Conservation (phyloP, 1,140 invertebrate genomes). For the Drosophila bifasciata region DNA sequence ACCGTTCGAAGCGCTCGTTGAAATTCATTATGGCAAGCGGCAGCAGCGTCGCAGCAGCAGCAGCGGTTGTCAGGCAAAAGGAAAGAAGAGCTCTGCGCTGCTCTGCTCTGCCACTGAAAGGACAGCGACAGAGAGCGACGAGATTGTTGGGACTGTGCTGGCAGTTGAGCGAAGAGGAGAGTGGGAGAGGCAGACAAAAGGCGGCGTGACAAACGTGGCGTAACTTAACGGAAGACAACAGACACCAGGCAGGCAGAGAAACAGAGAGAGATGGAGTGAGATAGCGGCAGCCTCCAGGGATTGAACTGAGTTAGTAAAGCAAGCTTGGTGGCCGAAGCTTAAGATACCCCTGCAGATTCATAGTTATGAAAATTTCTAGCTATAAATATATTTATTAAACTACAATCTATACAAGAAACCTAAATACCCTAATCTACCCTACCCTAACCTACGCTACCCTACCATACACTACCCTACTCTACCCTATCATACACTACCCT, state of each 20-base stretch:
- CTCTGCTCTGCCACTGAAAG: slow-evolving; percentile 1
- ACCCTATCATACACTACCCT: no score
- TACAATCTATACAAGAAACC: no score
- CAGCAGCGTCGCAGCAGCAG: slow-evolving; percentile 4
- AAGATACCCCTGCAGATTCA: no score
- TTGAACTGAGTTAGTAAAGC: no score
- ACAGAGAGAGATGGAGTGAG: not conserved
- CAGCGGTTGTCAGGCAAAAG: slow-evolving; percentile 34
- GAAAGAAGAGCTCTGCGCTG: slow-evolving; percentile 26
- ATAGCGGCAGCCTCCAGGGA: no score
- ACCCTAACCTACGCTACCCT: no score
- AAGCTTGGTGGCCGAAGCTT: no score
- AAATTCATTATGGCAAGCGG: slow-evolving; percentile 70
- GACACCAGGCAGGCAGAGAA: slow-evolving; percentile 23
- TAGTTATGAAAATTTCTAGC: no score
- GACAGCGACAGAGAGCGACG: slow-evolving; percentile 1
- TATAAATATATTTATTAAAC: no score
- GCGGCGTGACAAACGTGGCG: slow-evolving; percentile 74
- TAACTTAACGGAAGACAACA: slow-evolving; percentile 72
- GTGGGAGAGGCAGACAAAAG: slow-evolving; percentile 49
- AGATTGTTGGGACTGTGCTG: not conserved
- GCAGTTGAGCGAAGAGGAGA: no score
- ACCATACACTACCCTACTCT: no score
- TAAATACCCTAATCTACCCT: no score
- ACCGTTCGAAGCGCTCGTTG: slow-evolving; percentile 58